Evolutionary conservation across 2,113 vertebrate species (phyloP).

Genomic region (Zapus hudsonius): DNA sequence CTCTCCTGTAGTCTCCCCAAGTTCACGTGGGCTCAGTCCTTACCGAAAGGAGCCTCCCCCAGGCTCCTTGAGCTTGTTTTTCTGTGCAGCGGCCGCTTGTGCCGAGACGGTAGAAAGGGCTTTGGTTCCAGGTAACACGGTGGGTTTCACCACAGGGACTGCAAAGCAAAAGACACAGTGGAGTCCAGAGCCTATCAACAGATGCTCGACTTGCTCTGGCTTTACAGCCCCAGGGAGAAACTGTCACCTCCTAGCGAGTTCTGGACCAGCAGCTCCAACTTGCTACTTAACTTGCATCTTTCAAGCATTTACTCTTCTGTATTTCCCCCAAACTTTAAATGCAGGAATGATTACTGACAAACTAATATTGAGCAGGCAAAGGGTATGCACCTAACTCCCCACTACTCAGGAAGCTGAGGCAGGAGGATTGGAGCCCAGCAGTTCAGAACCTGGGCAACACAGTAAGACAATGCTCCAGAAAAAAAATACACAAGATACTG

Average conservation of each 20-base stretch:
- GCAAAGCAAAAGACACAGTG: constrained; percentile 43
- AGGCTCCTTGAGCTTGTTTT: constrained; percentile 94
- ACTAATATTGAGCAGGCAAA: not conserved
- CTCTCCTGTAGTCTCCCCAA: not conserved
- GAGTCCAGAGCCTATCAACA: not conserved
- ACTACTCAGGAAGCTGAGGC: not conserved
- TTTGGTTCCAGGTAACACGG: constrained; percentile 89
- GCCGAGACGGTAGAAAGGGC: constrained; percentile 86
- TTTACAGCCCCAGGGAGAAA: not conserved
- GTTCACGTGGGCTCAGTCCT: constrained; percentile 50
- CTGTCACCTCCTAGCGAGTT: not conserved
- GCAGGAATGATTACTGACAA: not conserved
- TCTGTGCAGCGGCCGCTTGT: constrained; percentile 90
- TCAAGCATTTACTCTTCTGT: not conserved
- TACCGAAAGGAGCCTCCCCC: constrained; percentile 96
- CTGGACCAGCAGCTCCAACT: rapidly evolving
- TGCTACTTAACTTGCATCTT: rapidly evolving
- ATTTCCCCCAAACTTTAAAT: too few species aligned
- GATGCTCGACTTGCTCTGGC: not conserved
- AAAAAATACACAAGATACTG: not conserved
- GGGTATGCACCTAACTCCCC: not conserved
- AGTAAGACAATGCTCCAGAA: not conserved
- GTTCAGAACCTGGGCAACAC: not conserved
- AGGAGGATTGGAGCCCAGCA: not conserved
- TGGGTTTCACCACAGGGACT: constrained; percentile 92